A percentile compares a stretch with the other conserved stretches of the same genome.
Conservation (phyloP, 2,113 vertebrate species). For the Ramphastos sulfuratus region DNA sequence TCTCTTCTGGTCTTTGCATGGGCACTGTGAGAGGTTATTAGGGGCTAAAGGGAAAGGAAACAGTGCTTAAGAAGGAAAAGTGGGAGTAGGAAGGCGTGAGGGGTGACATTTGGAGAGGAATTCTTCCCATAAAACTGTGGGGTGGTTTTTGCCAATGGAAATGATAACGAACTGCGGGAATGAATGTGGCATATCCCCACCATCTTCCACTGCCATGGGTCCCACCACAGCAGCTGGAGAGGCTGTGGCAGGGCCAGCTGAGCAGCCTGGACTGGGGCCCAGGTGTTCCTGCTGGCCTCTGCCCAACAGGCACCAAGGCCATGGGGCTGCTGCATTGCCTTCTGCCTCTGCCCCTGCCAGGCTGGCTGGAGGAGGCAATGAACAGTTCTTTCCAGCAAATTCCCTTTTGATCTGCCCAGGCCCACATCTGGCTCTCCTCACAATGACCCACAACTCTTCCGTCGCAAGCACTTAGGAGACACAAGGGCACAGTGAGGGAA, state of each 20-base stretch:
- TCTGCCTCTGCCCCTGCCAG: neutral
- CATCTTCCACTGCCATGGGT: neutral
- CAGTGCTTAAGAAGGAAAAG: no score
- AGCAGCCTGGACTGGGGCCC: neutral
- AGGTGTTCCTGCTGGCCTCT: neutral
- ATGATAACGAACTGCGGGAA: neutral
- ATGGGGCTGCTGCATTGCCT: neutral
- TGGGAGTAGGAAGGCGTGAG: neutral
- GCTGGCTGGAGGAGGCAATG: rapidly evolving
- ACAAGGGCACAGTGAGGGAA: neutral
- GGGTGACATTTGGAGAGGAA: neutral
- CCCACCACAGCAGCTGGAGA: neutral
- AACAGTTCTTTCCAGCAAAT: rapidly evolving
- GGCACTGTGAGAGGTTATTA: rapidly evolving
- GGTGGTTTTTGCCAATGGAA: neutral
- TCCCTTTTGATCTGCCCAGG: rapidly evolving
- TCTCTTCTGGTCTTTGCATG: neutral
- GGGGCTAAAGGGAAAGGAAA: neutral
- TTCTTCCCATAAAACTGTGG: neutral
- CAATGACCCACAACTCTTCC: neutral
- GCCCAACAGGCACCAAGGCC: neutral
- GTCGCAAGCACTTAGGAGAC: neutral
- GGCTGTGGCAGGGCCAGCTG: neutral
- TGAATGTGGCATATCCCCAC: rapidly evolving
- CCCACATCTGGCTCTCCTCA: neutral